Conservation (phyloP, 2,113 vertebrate species). For the Chionis minor region DNA sequence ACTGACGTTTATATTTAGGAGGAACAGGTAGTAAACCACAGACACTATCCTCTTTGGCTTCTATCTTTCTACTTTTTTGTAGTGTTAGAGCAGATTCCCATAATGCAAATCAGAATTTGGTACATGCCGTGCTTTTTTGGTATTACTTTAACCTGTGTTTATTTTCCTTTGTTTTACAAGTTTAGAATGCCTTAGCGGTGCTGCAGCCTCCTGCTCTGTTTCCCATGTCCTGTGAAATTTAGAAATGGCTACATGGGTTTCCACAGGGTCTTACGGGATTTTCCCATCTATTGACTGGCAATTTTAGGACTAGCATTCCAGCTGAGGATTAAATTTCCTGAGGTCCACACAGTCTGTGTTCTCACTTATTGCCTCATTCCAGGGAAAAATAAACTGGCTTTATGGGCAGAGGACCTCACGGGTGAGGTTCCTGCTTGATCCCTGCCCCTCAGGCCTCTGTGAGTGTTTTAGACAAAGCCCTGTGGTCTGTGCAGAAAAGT, state of each 20-base stretch:
- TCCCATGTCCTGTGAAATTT: not conserved
- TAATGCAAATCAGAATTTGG: not conserved
- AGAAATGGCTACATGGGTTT: not conserved
- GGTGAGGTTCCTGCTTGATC: not conserved
- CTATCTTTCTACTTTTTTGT: not conserved
- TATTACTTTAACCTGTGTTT: not conserved
- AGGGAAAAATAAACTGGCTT: not conserved
- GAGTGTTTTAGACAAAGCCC: not conserved
- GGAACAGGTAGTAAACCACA: slow-evolving; percentile 15
- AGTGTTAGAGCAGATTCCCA: not conserved
- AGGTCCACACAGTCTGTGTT: not conserved
- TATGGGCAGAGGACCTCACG: not conserved
- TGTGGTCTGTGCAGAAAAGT: not conserved
- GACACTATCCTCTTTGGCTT: not conserved
- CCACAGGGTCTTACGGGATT: not conserved
- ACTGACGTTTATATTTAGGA: slow-evolving; percentile 45
- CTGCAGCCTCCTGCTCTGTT: not conserved
- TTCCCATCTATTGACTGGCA: not conserved
- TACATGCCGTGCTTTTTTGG: not conserved
- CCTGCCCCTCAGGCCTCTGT: not conserved
- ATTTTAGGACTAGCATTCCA: not conserved
- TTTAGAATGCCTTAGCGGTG: not conserved
- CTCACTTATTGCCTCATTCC: not conserved
- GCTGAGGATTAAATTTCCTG: not conserved
- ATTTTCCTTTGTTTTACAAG: not conserved